phyloP scores from a whole-genome alignment of 1,140 invertebrate genomes.

The Drosophila trapezifrons region DNA sequence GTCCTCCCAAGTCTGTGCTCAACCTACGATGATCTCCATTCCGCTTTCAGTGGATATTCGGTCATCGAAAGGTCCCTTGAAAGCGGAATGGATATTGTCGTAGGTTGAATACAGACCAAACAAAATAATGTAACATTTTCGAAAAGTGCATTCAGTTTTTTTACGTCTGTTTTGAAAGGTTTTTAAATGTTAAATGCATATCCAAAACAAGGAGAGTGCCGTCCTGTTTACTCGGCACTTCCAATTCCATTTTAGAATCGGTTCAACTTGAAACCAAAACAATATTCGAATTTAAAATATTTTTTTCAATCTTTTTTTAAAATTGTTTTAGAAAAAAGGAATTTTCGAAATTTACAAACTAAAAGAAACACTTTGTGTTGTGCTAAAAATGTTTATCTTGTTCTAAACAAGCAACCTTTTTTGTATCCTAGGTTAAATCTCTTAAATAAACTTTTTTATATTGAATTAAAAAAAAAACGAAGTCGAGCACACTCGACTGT shows the following conservation, averaged over 20 bases:
- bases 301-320: not conserved
- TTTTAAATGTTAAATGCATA: too few relatives aligned
- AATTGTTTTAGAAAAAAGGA: not conserved
- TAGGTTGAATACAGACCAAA: not conserved
- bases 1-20: not conserved
- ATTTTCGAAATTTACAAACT: too few relatives aligned
- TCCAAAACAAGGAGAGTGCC: not conserved
- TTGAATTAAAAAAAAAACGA: too few relatives aligned
- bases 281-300: not conserved
- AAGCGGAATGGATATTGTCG: conserved; percentile 1
- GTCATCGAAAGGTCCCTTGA: conserved; percentile 1
- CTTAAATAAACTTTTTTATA: conserved; percentile 1
- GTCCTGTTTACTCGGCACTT: not conserved
- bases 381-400: too few relatives aligned
- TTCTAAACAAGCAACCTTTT: not conserved
- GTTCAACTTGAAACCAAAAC: not conserved
- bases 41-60: conserved; percentile 4
- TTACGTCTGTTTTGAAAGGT: not conserved
- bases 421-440: not conserved
- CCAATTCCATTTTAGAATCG: not conserved
- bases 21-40: conserved; percentile 2
- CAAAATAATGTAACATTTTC: not conserved
- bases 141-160: not conserved
- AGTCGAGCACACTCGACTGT: too few relatives aligned
- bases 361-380: too few relatives aligned